Base-by-base conservation (phyloP, 2,113 vertebrate species). In the Catharus fuscescens region DNA sequence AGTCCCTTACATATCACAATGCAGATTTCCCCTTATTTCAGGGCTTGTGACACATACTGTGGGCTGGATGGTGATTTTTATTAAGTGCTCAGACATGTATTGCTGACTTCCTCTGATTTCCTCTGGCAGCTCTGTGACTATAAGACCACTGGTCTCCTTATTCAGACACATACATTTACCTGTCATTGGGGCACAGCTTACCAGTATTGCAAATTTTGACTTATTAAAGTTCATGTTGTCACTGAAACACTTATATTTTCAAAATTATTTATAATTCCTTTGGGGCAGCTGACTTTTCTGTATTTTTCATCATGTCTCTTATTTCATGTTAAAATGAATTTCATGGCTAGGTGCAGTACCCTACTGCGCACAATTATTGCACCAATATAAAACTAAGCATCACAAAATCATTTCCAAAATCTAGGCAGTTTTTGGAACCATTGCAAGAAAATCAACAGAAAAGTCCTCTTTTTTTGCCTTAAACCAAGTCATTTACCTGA, bases 321-420 rank as follows among this genome's bases (percentile, higher is more conserved):
- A 67, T 86, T 97, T 96, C 5, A 90, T 95, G 88, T 96, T 78
- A 31, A 81, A 95, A 89, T 94, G 1, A 88, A 90, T 97, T 93
- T 96, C 78, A 67, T 87, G 60, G 61, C 74, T 97, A 95, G 84
- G 88, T 91, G 65, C 65, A 85, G 83, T 77, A 92, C 64, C 95
- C 96, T 95, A 91, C 95, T 94, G 90, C 2, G 79, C 79, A 59
- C 91, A 92, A 56, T 95, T 96, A 97, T 97, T 96, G 71, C 78
- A 80, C 88, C 80, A 92, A 96, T 97, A 96, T 97, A 96, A 96
- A 95, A 97, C 56, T 72, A 93, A 94, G 48, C 60, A 79, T 94
- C 78, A 84, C 48, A 72, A 89, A 95, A 64, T 76, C 5, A 56
- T 85, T 93, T 87, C 90, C 80, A 82, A 95, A 95, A 96, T 86